Evolutionary conservation across 2,113 vertebrate species (phyloP).

Genomic region (Coreoperca whiteheadi): DNA sequence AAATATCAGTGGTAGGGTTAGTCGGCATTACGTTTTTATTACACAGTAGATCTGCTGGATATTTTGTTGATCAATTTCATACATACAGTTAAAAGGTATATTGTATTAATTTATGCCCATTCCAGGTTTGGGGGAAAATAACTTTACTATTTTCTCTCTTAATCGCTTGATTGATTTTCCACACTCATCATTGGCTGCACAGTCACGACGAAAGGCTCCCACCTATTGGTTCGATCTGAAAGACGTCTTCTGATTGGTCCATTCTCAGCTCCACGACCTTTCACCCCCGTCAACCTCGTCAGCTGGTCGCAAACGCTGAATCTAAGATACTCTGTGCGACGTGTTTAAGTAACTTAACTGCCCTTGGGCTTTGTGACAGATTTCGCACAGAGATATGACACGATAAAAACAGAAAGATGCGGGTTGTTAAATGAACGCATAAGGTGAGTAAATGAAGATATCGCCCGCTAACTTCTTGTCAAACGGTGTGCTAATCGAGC

Average conservation of each 20-base stretch:
- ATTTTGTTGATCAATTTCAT: too few species aligned
- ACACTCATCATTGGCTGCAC: not conserved
- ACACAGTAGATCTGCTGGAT: too few species aligned
- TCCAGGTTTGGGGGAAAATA: too few species aligned
- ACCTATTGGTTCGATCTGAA: constrained; percentile 30
- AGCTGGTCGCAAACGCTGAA: constrained; percentile 27
- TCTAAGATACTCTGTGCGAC: too few species aligned
- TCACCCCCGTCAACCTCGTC: not conserved
- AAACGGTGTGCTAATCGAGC: constrained; percentile 16
- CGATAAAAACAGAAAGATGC: not conserved
- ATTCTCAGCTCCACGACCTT: not conserved
- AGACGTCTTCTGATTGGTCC: constrained; percentile 50
- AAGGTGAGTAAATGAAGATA: constrained; percentile 31
- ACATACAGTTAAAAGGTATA: too few species aligned
- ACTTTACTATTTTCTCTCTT: too few species aligned
- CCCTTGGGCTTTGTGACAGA: constrained; percentile 43
- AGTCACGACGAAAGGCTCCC: not conserved
- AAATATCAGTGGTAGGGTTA: not conserved
- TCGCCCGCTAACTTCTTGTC: not conserved
- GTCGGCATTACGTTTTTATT: not conserved
- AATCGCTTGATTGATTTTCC: not conserved
- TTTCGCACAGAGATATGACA: not conserved
- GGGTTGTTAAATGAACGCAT: not conserved
- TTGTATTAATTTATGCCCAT: too few species aligned
- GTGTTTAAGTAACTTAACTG: not conserved